Base-by-base conservation (phyloP, 2,888 invertebrate species). In the Therioaphis trifolii region DNA sequence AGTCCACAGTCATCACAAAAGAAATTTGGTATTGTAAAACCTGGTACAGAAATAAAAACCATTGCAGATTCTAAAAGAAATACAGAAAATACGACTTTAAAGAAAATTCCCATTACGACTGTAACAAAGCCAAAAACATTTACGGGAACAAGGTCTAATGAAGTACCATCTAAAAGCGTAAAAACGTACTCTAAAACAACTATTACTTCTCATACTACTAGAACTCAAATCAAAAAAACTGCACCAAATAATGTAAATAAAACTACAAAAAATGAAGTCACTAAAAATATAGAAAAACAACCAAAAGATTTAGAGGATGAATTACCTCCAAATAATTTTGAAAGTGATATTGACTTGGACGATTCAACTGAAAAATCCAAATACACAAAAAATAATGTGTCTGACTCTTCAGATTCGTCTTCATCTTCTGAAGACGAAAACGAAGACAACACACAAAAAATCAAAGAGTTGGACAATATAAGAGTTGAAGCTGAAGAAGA, bases 281-380 rank as follows among this genome's bases (percentile, higher is more conserved):
- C 74, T 3, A 75, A 75, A 29, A 79, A 84, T 43, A 35, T 69
- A 21, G 52, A 24, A 14, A 69, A 43, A 43, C 84, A 85, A 77
- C n/a, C 63, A 40, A 84, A 84, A 68, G 86, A 86, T 69, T 75
- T 86, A 43, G 86, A 87, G 69, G 86, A 87, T 76, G 87, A 87
- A 63, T 78, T 86, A 18, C 87, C 87, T 14, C 87, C 88, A 4
- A 86, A 87, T 40, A 91, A 91, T 87, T 91, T 91, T 86, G 91
- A 91, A 86, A 90, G 91, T 77, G 91, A 90, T 86, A 90, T 90
- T 72, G 87, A 91, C 18, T 90, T 90, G 85, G 88, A 88, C 4
- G 85, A 84, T 27, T 72, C 66, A 11, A 21, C 15, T 9, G 52
- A 82, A 40, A 52, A 74, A 9, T 46, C 55, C 18, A 71, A 35